A percentile compares a stretch with the other conserved stretches of the same genome.
Evolutionary conservation across 2,888 invertebrate species (phyloP).

Genomic region (Chalcis sispes): DNA sequence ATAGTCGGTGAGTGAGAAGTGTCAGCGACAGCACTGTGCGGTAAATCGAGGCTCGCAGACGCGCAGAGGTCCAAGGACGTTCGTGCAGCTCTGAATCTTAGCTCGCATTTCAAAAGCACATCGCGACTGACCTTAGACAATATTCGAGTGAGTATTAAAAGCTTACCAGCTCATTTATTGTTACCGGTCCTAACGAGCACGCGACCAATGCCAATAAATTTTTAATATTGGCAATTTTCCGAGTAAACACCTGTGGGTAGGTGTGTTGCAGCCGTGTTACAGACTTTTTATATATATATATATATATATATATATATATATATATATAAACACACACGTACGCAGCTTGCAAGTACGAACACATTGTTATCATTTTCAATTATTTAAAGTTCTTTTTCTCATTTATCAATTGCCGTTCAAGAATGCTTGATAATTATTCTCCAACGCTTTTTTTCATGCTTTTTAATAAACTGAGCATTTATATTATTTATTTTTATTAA

Average conservation of each 20-base stretch:
- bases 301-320: conserved; percentile 5
- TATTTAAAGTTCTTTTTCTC: neutral
- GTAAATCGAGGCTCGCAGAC: conserved; percentile 17
- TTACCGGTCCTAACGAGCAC: too few species aligned
- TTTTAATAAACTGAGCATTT: too few species aligned
- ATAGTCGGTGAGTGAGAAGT: conserved; percentile 25
- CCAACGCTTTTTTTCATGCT: too few species aligned
- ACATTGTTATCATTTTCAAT: neutral
- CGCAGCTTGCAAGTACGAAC: neutral
- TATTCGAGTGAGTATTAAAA: neutral
- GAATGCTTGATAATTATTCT: neutral
- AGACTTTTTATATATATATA: neutral
- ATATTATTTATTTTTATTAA: neutral
- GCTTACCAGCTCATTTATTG: too few species aligned
- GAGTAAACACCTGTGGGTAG: conserved; percentile 52
- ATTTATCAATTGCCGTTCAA: neutral
- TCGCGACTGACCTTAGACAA: conserved; percentile 1
- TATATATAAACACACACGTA: too few species aligned
- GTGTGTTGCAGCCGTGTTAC: conserved; percentile 33
- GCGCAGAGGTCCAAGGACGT: conserved; percentile 49
- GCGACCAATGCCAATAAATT: too few species aligned
- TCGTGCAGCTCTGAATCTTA: neutral
- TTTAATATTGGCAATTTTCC: neutral
- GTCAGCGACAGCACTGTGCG: conserved; percentile 10
- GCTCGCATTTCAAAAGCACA: neutral